Conservation (phyloP, 1,140 invertebrate genomes). For the Lamellibrachia luymesi region DNA sequence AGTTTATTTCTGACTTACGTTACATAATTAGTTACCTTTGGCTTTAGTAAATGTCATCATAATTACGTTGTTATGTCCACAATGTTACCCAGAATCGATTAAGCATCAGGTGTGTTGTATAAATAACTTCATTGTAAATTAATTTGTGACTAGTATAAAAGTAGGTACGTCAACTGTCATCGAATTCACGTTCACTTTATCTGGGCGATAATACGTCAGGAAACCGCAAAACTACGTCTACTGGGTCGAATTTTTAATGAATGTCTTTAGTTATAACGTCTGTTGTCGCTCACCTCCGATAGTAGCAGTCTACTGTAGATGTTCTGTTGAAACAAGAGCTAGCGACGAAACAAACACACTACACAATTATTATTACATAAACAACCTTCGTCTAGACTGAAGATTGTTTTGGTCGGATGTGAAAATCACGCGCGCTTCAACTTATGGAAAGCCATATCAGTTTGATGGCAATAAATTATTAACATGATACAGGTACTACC, state of each 20-base stretch:
- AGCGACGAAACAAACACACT: not conserved
- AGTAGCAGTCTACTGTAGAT: not conserved
- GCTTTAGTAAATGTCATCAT: no score
- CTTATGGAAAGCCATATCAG: not conserved
- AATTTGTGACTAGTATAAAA: not conserved
- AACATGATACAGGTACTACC: no score
- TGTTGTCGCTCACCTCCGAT: not conserved
- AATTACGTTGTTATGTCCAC: no score
- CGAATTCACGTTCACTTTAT: not conserved
- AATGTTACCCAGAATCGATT: no score
- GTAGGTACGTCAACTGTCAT: not conserved
- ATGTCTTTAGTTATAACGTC: not conserved
- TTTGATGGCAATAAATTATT: not conserved
- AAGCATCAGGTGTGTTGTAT: no score
- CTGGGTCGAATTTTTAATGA: not conserved
- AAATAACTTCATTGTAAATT: no score
- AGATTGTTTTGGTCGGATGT: not conserved
- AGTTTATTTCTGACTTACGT: no score
- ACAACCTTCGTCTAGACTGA: not conserved
- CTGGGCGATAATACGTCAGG: not conserved
- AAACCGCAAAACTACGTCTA: not conserved
- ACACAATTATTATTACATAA: not conserved
- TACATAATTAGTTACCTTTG: no score
- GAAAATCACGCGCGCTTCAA: not conserved
- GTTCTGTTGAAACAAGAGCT: not conserved